Evolutionary conservation across 2,113 vertebrate genomes (phyloP).

Genomic region (Sigmodon hispidus): DNA sequence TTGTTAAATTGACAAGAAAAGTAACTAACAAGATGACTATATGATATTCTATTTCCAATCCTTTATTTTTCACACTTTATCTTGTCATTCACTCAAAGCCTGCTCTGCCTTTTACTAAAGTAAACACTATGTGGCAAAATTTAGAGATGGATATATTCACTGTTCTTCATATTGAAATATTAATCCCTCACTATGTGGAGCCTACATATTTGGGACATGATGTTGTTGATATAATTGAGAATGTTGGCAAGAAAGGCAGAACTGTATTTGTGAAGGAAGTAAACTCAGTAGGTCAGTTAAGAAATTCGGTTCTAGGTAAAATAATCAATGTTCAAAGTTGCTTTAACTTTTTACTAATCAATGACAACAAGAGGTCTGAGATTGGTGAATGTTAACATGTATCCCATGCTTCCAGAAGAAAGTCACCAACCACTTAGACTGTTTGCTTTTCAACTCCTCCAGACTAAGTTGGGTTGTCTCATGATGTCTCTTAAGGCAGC

Average conservation of each 20-base stretch:
- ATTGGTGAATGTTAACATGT: background rate
- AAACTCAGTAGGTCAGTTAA: background rate
- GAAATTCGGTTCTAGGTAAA: background rate
- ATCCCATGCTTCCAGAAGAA: background rate
- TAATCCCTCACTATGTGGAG: background rate
- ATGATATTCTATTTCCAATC: background rate
- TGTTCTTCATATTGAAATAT: background rate
- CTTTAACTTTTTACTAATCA: background rate
- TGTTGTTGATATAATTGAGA: background rate
- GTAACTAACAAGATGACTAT: background rate
- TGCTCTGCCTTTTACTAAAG: background rate
- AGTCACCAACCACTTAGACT: background rate
- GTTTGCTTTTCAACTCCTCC: background rate
- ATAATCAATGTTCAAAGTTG: background rate
- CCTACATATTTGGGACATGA: background rate
- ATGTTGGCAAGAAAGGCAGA: background rate
- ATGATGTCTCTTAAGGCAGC: background rate
- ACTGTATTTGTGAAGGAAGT: background rate
- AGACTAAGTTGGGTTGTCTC: background rate
- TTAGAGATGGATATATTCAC: background rate
- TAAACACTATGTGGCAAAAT: background rate
- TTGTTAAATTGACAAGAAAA: background rate
- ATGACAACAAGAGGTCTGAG: background rate
- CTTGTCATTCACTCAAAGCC: background rate
- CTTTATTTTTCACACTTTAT: background rate